Conservation (phyloP, 2,797 vertebrate genomes). For the Psittacula derbiana region DNA sequence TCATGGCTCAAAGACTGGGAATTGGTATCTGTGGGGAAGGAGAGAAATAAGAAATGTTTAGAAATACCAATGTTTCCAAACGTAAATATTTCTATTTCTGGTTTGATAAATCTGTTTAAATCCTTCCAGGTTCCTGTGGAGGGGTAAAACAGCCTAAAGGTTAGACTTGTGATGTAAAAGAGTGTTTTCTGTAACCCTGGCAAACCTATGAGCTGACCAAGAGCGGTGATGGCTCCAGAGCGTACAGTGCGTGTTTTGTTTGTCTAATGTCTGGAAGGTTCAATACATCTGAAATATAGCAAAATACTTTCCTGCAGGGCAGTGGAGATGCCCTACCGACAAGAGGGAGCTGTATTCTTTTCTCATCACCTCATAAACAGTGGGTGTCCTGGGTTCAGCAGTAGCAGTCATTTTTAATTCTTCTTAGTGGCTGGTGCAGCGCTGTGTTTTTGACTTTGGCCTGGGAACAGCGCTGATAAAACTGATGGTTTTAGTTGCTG, state of each 20-base stretch:
- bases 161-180: not conserved
- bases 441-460: too few relatives aligned
- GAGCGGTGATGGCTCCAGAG: not conserved
- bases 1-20: not conserved
- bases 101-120: slow-evolving; percentile 37
- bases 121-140: slow-evolving; percentile 9
- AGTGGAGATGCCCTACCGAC: slow-evolving; percentile 36
- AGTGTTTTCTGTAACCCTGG: slow-evolving; percentile 11
- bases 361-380: slow-evolving; percentile 60
- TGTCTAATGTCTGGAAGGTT: not conserved
- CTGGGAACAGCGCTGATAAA: too few relatives aligned
- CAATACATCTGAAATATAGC: not conserved
- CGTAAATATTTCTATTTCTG: slow-evolving; percentile 53
- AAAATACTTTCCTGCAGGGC: not conserved
- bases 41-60: slow-evolving; percentile 36
- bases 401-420: too few relatives aligned
- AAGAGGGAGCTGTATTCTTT: slow-evolving; percentile 62
- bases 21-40: not conserved
- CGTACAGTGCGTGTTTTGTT: not conserved
- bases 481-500: too few relatives aligned
- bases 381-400: too few relatives aligned
- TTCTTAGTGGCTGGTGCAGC: too few relatives aligned
- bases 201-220: slow-evolving; percentile 1
- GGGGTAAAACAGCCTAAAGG: slow-evolving; percentile 38
- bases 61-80: slow-evolving; percentile 31